A percentile compares a stretch with the other conserved stretches of the same genome.
Evolutionary conservation across 2,888 invertebrate genomes (phyloP).

Genomic region (Orthosia cruda): DNA sequence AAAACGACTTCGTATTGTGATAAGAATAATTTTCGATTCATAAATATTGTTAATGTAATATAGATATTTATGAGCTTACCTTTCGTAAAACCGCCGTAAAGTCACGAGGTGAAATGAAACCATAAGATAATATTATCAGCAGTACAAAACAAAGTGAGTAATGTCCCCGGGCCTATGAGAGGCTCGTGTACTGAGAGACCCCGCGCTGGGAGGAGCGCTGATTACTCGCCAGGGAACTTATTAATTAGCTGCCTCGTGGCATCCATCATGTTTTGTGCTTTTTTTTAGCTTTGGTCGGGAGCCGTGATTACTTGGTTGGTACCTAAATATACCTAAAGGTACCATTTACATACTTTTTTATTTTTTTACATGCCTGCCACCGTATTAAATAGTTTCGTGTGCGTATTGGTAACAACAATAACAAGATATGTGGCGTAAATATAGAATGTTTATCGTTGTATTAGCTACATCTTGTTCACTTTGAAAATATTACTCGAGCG

Average conservation of each 20-base stretch:
- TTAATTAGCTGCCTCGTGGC: conserved; percentile 47
- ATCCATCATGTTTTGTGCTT: conserved; percentile 11
- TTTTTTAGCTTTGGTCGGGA: conserved; percentile 17
- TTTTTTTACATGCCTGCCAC: neutral
- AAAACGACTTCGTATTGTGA: neutral
- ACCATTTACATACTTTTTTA: no score
- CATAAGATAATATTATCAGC: conserved; percentile 18
- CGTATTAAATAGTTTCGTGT: no score
- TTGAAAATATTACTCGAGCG: neutral
- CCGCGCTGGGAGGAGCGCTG: conserved; percentile 2
- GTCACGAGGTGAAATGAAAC: conserved; percentile 2
- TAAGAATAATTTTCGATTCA: neutral
- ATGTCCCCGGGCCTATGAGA: conserved; percentile 51
- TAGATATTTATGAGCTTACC: neutral
- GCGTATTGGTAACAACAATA: neutral
- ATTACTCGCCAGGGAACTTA: conserved; percentile 56
- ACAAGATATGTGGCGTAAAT: neutral
- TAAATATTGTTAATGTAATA: neutral
- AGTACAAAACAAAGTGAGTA: conserved; percentile 57
- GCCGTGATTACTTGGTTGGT: neutral
- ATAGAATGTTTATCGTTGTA: neutral
- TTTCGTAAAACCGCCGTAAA: neutral
- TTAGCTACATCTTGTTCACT: neutral
- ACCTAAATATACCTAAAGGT: neutral
- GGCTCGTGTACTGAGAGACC: neutral